phyloP scores from a whole-genome alignment of 2,797 vertebrate genomes.

The Enteromius unitaeniatus region DNA sequence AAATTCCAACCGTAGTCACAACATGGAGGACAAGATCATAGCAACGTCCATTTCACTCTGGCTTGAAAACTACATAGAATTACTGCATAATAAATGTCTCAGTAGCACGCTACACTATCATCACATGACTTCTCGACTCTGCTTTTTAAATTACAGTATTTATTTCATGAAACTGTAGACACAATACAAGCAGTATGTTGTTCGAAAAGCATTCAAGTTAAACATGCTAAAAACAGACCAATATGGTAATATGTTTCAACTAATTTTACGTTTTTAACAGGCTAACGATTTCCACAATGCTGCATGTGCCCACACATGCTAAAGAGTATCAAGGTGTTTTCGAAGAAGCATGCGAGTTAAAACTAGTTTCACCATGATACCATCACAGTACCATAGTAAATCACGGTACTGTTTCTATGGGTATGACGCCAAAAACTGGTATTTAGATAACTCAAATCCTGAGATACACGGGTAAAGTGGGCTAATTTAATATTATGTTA shows the following conservation, averaged over 20 bases:
- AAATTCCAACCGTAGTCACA: no score
- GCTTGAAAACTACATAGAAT: no score
- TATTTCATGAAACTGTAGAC: not conserved
- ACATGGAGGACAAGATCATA: no score
- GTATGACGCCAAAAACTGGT: not conserved
- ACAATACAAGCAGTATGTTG: constrained; percentile 3
- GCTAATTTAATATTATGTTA: not conserved
- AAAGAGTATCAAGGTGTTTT: not conserved
- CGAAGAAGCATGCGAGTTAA: not conserved
- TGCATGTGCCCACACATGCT: not conserved
- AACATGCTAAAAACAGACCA: not conserved
- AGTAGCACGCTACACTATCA: not conserved
- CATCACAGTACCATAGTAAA: not conserved
- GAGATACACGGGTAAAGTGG: not conserved
- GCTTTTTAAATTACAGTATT: not conserved
- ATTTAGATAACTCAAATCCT: not conserved
- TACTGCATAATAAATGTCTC: not conserved
- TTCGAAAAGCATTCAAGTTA: not conserved
- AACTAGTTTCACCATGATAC: no score
- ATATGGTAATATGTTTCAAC: not conserved
- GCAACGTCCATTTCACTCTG: no score
- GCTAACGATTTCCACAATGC: not conserved
- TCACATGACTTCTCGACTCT: not conserved
- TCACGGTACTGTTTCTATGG: not conserved
- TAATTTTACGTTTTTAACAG: not conserved